Evolutionary conservation across 2,797 vertebrate genomes (phyloP), one percentile per base, ranked within the genome.

Genomic region (Paedocypris micromegethes): DNA sequence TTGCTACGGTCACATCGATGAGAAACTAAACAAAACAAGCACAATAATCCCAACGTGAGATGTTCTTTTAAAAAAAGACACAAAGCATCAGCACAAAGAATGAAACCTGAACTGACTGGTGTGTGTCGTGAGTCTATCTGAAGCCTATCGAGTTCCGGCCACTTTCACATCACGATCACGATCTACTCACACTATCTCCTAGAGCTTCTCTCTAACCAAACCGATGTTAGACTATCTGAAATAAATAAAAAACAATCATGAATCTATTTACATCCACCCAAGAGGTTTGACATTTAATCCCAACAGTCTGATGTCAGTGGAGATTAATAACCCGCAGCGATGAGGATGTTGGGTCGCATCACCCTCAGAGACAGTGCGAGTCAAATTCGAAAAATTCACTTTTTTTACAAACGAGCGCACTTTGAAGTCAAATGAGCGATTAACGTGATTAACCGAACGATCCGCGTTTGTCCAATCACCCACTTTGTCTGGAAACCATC

Each of bases 141-240:
- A 70, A 59, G 41, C 57, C 63, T 67, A 76, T 78, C 62, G 57
- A 57, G 69, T 70, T 72, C 55, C 69, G 49, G 58, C 7, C 68
- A 75, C 71, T 75, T 75, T 68, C 59, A 56, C 67, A 73, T 78
- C 70, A 75, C 54, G 38, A 70, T 64, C 9, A 6, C 3, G 42
- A 66, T 71, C 65, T 71, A 66, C 50, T 72, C 45, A 9, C 56
- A 60, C 68, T 72, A 75, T 76, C 71, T 59, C 43, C 66, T 46
- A 42, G 66, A 55, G n/a, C 5, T 72, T 69, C 40, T 37, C 23
- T 3, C 3, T 40, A 58, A 23, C 23, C 23, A 23, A 23, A 23
- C 23, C 23, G 23, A 23, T 23, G 23, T 23, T 1, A 23, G 23
- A 23, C 23, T 23, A 23, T 23, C 23, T 23, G 23, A 23, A 23